Conservation (phyloP, 2,113 vertebrate genomes). For the Urocynchramus pylzowi region DNA sequence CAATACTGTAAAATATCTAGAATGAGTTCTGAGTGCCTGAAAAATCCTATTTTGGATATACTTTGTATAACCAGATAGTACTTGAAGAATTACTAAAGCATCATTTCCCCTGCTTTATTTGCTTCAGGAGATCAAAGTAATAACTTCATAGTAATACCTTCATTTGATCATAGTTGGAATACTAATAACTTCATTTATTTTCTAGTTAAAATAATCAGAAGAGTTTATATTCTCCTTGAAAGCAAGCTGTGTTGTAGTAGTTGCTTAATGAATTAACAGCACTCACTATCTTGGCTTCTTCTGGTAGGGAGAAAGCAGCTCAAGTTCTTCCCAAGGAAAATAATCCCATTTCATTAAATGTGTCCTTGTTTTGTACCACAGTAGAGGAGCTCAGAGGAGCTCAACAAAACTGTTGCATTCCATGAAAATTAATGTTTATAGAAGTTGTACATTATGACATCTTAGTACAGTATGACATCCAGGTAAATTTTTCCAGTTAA, state of each 20-base stretch:
- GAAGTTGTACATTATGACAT: neutral
- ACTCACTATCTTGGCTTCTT: constrained; percentile 38
- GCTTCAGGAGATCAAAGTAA: constrained; percentile 34
- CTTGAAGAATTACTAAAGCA: constrained; percentile 39
- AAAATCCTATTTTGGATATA: constrained; percentile 1
- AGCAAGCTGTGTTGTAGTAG: neutral
- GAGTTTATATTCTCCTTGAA: neutral
- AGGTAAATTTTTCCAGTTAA: neutral
- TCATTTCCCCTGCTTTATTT: neutral
- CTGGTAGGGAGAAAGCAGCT: constrained; percentile 35
- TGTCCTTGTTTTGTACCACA: neutral
- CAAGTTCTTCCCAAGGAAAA: neutral
- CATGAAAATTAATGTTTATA: neutral
- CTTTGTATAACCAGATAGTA: constrained; percentile 29
- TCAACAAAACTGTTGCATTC: neutral
- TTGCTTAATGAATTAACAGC: neutral
- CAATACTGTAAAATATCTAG: neutral
- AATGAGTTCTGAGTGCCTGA: neutral
- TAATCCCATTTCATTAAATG: neutral
- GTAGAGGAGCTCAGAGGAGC: neutral
- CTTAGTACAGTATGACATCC: neutral
- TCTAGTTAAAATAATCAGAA: constrained; percentile 9
- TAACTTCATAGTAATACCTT: constrained; percentile 47
- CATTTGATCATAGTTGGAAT: constrained; percentile 23
- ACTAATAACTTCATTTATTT: constrained; percentile 49